phyloP scores from a whole-genome alignment of 2,888 invertebrate species.

The Agonopterix alstromeriana region DNA sequence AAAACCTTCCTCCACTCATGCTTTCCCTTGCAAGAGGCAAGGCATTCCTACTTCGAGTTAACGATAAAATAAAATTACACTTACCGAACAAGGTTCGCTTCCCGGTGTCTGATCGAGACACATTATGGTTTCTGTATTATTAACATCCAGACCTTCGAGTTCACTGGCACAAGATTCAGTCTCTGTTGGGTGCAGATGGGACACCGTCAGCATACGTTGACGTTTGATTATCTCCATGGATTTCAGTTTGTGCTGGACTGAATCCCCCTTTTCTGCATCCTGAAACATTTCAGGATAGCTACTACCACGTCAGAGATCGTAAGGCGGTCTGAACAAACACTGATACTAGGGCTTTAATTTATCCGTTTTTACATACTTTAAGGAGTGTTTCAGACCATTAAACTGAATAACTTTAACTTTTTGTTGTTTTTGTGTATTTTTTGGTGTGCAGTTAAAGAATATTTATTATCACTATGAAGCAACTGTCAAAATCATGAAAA shows the following conservation, averaged over 20 bases:
- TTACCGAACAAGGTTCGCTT: constrained; percentile 43
- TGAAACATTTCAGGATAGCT: neutral
- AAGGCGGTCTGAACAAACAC: too few species aligned
- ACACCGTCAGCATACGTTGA: constrained; percentile 33
- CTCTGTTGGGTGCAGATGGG: constrained; percentile 43
- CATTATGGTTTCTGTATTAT: constrained; percentile 28
- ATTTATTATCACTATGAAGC: too few species aligned
- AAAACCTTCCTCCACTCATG: too few species aligned
- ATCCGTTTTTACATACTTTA: neutral
- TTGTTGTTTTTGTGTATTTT: too few species aligned
- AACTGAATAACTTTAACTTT: too few species aligned
- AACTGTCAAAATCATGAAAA: too few species aligned
- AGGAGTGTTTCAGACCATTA: neutral
- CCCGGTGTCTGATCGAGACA: constrained; percentile 41
- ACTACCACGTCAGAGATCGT: too few species aligned
- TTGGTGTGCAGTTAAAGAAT: too few species aligned
- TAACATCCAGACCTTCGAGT: constrained; percentile 24
- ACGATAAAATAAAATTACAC: constrained; percentile 1
- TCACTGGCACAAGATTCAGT: constrained; percentile 34
- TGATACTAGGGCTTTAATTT: too few species aligned
- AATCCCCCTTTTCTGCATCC: neutral
- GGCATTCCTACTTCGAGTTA: neutral
- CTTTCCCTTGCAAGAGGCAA: too few species aligned
- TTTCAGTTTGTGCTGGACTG: constrained; percentile 5
- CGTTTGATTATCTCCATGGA: constrained; percentile 34